Evolutionary conservation across 1,140 invertebrate species (phyloP).

Genomic region (Doryteuthis pealeii): DNA sequence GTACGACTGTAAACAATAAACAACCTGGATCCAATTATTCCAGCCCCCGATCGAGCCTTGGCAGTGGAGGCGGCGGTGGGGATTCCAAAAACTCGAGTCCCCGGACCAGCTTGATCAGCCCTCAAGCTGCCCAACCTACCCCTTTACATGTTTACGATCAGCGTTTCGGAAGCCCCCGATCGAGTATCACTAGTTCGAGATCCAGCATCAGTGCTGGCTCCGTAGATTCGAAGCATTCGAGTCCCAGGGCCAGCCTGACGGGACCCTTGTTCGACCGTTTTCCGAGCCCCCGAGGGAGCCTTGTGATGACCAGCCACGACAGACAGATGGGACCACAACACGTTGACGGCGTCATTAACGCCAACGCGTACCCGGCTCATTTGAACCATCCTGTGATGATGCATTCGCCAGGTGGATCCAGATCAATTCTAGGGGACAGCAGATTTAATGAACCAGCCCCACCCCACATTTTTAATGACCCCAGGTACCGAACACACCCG

Average conservation of each 20-base stretch:
- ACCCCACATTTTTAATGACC: conserved; percentile 41
- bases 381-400: not conserved
- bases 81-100: conserved; percentile 67
- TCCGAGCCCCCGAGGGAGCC: not conserved
- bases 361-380: not conserved
- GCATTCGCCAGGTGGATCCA: not conserved
- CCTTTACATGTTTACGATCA: conserved; percentile 57
- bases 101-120: conserved; percentile 61
- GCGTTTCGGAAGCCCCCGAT: conserved; percentile 50
- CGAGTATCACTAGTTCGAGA: conserved; percentile 61
- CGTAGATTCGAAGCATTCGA: conserved; percentile 63
- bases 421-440: conserved; percentile 38
- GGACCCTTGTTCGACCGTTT: conserved; percentile 17
- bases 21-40: conserved; percentile 57
- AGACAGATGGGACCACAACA: not conserved
- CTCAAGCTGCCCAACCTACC: conserved; percentile 51
- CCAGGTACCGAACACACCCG: conserved; percentile 32
- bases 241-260: conserved; percentile 58
- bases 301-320: conserved; percentile 1
- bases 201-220: conserved; percentile 62
- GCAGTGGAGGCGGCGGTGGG: conserved; percentile 67
- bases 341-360: not conserved
- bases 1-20: not conserved
- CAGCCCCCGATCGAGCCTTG: conserved; percentile 65
- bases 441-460: conserved; percentile 51